Percentiles rank a stretch among this genome's conserved stretches.
These are phyloP conservation scores for Andrena dorsata DNA, from an alignment of 2,888 invertebrate species.

Conservation along the genomic window DNA sequence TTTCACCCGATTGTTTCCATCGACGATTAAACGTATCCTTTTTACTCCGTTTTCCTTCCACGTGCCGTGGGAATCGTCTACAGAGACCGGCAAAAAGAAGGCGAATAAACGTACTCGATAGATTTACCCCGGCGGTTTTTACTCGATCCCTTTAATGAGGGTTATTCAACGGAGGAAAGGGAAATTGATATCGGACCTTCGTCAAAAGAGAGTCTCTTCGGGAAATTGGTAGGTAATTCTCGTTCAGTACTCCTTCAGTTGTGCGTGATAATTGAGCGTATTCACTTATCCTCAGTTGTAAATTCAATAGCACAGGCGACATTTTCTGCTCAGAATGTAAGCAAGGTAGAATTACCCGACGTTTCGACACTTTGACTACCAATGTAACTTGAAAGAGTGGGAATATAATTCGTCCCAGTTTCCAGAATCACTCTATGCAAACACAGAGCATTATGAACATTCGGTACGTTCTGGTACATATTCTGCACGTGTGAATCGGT, in stretches of 20 bases:
- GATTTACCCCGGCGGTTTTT: slow-evolving; percentile 32
- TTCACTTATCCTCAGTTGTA: not conserved
- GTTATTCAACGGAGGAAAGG: slow-evolving; percentile 43
- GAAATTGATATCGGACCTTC: slow-evolving; percentile 52
- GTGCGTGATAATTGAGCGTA: not conserved
- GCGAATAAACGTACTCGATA: not conserved
- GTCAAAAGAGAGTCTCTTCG: not conserved
- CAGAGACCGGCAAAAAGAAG: not conserved
- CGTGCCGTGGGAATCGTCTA: not conserved
- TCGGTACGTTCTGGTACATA: slow-evolving; percentile 8
- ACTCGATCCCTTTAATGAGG: slow-evolving; percentile 56
- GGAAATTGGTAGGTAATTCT: slow-evolving; percentile 38
- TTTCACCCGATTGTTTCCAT: slow-evolving; percentile 2
- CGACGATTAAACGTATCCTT: slow-evolving; percentile 12
- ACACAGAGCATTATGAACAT: slow-evolving; percentile 5
- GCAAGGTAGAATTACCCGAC: not conserved
- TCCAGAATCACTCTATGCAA: not conserved
- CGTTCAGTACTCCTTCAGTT: slow-evolving; percentile 15
- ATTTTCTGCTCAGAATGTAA: no score
- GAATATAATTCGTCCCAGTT: not conserved
- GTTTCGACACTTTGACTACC: not conserved
- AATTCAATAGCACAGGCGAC: not conserved
- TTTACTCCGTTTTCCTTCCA: not conserved
- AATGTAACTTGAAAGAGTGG: not conserved
- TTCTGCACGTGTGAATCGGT: slow-evolving; percentile 31